Evolutionary conservation across 2,888 invertebrate genomes (phyloP).

Genomic region (Eledona agricola): DNA sequence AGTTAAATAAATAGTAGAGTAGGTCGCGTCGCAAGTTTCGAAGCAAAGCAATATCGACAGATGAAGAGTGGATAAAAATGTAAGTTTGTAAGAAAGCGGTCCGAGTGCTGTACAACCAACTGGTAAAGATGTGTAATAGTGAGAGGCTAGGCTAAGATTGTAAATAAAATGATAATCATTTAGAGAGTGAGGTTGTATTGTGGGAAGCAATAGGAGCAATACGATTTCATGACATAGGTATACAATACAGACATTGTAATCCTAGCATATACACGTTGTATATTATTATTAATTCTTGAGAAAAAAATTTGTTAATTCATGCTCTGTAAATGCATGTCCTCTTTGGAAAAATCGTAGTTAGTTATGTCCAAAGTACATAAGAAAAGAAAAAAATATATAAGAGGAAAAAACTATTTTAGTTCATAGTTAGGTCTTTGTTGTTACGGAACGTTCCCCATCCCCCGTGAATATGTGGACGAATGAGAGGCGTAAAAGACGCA

Average conservation of each 20-base stretch:
- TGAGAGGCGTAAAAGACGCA: conserved; percentile 24
- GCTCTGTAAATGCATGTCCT: conserved; percentile 62
- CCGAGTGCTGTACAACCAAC: conserved; percentile 12
- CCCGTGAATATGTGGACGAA: conserved; percentile 38
- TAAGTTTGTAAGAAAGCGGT: conserved; percentile 28
- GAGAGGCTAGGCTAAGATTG: conserved; percentile 51
- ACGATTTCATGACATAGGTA: conserved; percentile 55
- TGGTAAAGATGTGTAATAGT: conserved; percentile 49
- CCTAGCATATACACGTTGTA: conserved; percentile 53
- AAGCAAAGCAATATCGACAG: conserved; percentile 53
- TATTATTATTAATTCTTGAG: conserved; percentile 41
- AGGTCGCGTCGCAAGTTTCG: conserved; percentile 32
- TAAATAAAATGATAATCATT: conserved; percentile 60
- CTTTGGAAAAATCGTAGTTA: conserved; percentile 58
- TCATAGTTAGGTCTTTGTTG: conserved; percentile 55
- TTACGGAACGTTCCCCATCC: conserved; percentile 44
- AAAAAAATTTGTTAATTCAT: conserved; percentile 58
- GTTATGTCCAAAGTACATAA: conserved; percentile 60
- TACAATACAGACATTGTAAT: conserved; percentile 52
- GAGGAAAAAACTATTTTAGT: conserved; percentile 49
- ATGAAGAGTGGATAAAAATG: conserved; percentile 31
- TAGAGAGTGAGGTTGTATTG: conserved; percentile 58
- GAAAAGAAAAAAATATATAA: conserved; percentile 41
- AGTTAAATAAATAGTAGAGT: conserved; percentile 71
- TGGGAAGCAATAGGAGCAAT: conserved; percentile 57